Evolutionary conservation across 1,140 invertebrate genomes (phyloP).

Genomic region (Callitettix versicolor): DNA sequence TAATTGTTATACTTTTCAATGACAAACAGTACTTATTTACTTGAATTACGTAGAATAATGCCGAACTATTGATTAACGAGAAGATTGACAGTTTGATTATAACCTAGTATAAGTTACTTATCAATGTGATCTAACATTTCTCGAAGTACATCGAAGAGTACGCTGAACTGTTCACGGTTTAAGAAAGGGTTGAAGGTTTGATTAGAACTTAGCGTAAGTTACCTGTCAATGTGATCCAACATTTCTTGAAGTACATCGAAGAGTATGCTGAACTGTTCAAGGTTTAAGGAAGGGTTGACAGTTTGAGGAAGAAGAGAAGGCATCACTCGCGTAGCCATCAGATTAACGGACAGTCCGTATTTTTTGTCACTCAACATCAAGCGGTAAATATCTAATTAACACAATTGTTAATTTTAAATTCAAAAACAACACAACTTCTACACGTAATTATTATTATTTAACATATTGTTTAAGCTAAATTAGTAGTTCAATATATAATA

Average conservation of each 20-base stretch:
- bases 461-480: too few species aligned
- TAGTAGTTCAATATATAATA: too few species aligned
- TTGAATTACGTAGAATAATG: too few species aligned
- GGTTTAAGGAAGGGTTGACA: conserved; percentile 76
- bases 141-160: too few species aligned
- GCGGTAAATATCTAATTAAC: conserved; percentile 88
- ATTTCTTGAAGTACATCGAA: conserved; percentile 88
- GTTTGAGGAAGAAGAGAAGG: conserved; percentile 85
- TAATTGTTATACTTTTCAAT: too few species aligned
- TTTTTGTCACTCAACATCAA: conserved; percentile 84
- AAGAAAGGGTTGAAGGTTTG: conserved; percentile 85
- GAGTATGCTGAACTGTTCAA: conserved; percentile 80
- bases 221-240: conserved; percentile 81
- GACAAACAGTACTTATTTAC: too few species aligned
- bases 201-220: conserved; percentile 14
- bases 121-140: conserved; percentile 10
- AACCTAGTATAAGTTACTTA: neutral
- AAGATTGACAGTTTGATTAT: conserved; percentile 82
- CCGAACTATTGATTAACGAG: too few species aligned
- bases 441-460: too few species aligned
- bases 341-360: conserved; percentile 81
- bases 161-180: too few species aligned
- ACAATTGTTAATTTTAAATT: too few species aligned
- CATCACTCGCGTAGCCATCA: conserved; percentile 90
- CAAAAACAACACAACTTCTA: too few species aligned